These are phyloP conservation scores for Crematogaster levior DNA, from an alignment of 2,888 invertebrate genomes.

Conservation along the genomic window DNA sequence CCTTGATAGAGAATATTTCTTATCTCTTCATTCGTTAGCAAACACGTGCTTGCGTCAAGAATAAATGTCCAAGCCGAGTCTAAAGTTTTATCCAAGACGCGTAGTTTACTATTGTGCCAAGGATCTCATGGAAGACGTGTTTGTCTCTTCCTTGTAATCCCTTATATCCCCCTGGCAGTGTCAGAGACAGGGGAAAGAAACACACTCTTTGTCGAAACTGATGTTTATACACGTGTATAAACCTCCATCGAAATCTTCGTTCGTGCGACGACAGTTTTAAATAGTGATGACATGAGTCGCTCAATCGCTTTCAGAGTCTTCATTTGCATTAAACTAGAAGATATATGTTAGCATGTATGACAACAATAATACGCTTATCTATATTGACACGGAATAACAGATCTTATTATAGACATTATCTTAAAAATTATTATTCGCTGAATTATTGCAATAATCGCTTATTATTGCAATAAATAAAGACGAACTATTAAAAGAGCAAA, in stretches of 20 bases:
- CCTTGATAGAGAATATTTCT: neutral
- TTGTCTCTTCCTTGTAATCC: neutral
- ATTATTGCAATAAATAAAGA: neutral
- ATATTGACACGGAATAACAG: neutral
- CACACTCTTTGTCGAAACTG: slow-evolving; percentile 16
- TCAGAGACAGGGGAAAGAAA: slow-evolving; percentile 2
- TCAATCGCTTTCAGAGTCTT: neutral
- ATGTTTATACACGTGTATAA: slow-evolving; percentile 45
- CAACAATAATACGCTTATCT: neutral
- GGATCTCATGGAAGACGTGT: slow-evolving; percentile 2
- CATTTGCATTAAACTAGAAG: neutral
- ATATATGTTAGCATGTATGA: neutral
- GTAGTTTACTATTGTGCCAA: slow-evolving; percentile 3
- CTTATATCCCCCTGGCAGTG: neutral
- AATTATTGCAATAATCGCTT: no score
- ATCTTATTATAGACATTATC: neutral
- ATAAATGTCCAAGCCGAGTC: slow-evolving; percentile 26
- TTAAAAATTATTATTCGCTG: neutral
- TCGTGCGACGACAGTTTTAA: slow-evolving; percentile 1
- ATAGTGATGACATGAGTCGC: neutral
- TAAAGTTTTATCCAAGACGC: slow-evolving; percentile 10
- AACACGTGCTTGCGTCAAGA: neutral
- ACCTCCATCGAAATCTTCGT: slow-evolving; percentile 23
- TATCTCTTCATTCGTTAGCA: neutral
- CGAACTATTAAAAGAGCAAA: neutral